Evolutionary conservation across 1,140 invertebrate genomes (phyloP).

Genomic region (Physella acuta): DNA sequence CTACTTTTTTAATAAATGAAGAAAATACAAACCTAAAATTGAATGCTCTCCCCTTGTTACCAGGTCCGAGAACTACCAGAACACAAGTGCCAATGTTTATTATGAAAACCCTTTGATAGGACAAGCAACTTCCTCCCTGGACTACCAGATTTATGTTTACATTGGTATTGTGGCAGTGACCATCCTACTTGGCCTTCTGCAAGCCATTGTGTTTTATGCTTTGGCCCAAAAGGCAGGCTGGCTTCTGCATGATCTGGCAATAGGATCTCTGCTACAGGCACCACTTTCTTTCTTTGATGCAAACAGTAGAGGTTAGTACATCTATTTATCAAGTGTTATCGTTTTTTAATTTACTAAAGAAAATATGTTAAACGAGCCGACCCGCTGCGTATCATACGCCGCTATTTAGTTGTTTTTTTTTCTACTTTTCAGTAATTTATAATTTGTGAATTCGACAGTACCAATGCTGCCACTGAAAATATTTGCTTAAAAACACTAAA

Average conservation of each 20-base stretch:
- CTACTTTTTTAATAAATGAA: no score
- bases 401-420: no score
- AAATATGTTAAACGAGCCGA: no score
- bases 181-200: slow-evolving; percentile 30
- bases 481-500: no score
- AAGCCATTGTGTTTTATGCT: slow-evolving; percentile 32
- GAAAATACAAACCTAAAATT: no score
- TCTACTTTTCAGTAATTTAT: no score
- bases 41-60: not conserved
- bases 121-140: slow-evolving; percentile 9
- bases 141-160: slow-evolving; percentile 32
- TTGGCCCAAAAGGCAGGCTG: slow-evolving; percentile 25
- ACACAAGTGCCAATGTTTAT: slow-evolving; percentile 4
- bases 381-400: no score
- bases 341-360: no score
- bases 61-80: slow-evolving; percentile 34
- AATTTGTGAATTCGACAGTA: no score
- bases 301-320: slow-evolving; percentile 30
- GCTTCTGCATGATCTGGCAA: slow-evolving; percentile 31
- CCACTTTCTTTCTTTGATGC: slow-evolving; percentile 32
- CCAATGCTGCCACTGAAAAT: no score
- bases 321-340: no score
- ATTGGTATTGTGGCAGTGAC: slow-evolving; percentile 28
- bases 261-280: slow-evolving; percentile 30
- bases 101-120: slow-evolving; percentile 26